Evolutionary conservation across 1,140 invertebrate genomes (phyloP), one percentile per base, ranked within the genome.

Genomic region (Melanaphis sacchari): DNA sequence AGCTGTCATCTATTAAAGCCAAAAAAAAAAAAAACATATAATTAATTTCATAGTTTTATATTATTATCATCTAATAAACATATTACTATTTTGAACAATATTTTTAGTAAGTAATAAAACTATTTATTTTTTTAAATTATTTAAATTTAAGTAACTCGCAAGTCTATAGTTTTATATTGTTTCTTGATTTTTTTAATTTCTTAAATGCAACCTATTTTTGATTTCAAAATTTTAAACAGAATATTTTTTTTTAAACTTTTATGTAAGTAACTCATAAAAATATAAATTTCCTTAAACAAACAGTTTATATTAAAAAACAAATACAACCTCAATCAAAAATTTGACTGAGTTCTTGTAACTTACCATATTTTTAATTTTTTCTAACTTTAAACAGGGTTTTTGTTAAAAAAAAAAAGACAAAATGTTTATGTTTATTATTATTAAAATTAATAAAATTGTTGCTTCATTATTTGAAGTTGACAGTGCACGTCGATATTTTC

Each of bases 1-100:
- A 98, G 94, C 95, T 96, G 15, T 96, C 95, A 96, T 98, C 98
- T 98, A 95, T 36, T 95, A 95, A 40, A 31, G 0, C 11, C 15
- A 15, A 49, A 59, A 90, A 52, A 52, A 82, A 76, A 81, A n/a
- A 66, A n/a, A 31, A 31, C 54, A 54, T 54, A 26, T 8, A 2
- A 31, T 26, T 6, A 26, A 26, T 54, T 54, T 54, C 24, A 26
- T 7, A 26, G 26, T 26, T 54, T 8, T 31, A 54, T 54, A 54
- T 26, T 59, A 59, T 66, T n/a, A n/a, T 66, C 31, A 66, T 66
- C 18, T 59, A 66, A n/a, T 15, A 3, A 11, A 66, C 31, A n/a
- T 9, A 43, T 54, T 7, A 59, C 15, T 18, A 9, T 66, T n/a
- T n/a, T 66, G 31, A n/a, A 59, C 31, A 66, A 11, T n/a, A n/a